Evolutionary conservation across 64 coral and sea anemone genomes (phyloP).

Genomic region (Dendrophyllia cribrosa): DNA sequence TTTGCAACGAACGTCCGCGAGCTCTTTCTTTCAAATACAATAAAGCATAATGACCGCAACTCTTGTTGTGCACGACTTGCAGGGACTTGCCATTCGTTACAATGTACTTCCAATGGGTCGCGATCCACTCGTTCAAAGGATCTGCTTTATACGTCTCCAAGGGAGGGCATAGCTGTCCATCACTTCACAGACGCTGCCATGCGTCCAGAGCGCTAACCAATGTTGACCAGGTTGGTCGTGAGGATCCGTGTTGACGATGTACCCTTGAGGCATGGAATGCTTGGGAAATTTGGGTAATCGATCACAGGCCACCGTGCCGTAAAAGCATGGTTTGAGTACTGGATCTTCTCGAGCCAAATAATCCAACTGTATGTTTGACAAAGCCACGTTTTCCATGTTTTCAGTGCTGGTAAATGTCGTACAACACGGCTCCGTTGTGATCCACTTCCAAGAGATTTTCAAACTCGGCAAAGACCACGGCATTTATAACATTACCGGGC

Average conservation of each 20-base stretch:
- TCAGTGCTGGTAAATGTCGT: neutral
- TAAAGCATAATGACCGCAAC: neutral
- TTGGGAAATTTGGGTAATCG: neutral
- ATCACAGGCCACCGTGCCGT: neutral
- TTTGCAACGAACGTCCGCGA: neutral
- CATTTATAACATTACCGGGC: neutral
- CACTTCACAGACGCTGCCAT: constrained; percentile 1
- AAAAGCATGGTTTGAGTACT: neutral
- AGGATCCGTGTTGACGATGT: constrained; percentile 60
- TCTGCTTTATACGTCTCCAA: too few relatives aligned
- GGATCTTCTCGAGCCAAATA: too few relatives aligned
- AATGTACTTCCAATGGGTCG: neutral
- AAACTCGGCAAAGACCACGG: constrained; percentile 54
- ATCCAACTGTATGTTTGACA: too few relatives aligned
- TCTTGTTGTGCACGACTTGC: neutral
- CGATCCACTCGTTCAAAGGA: neutral
- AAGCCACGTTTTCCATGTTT: too few relatives aligned
- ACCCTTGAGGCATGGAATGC: neutral
- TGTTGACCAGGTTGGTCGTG: neutral
- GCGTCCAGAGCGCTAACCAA: constrained; percentile 51
- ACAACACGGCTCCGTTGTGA: neutral
- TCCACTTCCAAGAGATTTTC: constrained; percentile 41
- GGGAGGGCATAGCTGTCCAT: constrained; percentile 44
- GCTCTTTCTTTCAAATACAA: neutral
- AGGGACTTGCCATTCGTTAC: neutral